A percentile compares a stretch with the other conserved stretches of the same genome.
Conservation (phyloP, 2,113 vertebrate genomes). For the Microtus oregoni region DNA sequence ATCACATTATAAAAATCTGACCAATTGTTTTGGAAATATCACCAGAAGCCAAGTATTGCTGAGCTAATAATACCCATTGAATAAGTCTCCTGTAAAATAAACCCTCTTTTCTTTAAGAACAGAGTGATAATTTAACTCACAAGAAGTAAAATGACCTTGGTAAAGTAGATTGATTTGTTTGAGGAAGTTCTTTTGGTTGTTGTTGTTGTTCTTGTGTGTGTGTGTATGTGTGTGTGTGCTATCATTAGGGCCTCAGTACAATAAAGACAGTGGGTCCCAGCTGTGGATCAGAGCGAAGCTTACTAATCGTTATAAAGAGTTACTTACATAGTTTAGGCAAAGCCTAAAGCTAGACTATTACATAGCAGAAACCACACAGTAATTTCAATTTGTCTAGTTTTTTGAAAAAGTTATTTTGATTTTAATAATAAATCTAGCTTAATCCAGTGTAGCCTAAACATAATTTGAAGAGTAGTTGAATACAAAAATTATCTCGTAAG, state of each 20-base stretch:
- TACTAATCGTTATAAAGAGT: not conserved
- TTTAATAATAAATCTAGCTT: slow-evolving; percentile 19
- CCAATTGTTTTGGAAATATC: slow-evolving; percentile 14
- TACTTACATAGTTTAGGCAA: not conserved
- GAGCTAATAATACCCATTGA: not conserved
- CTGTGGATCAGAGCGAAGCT: not conserved
- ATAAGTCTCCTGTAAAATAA: not conserved
- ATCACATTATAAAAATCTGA: not conserved
- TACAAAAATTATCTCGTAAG: not conserved
- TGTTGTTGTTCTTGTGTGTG: no score
- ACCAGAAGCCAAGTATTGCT: not conserved
- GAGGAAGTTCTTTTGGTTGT: not conserved
- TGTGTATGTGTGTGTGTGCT: not conserved
- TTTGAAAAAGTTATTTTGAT: not conserved
- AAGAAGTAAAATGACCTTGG: not conserved
- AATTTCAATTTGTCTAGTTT: slow-evolving; percentile 18
- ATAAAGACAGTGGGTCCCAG: not conserved
- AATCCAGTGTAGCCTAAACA: not conserved
- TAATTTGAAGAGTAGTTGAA: slow-evolving; percentile 21
- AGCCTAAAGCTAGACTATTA: not conserved
- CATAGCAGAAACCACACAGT: not conserved
- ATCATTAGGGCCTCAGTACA: not conserved
- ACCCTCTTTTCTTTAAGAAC: not conserved
- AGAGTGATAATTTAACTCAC: not conserved
- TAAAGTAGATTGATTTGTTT: not conserved